phyloP scores from a whole-genome alignment of 2,113 vertebrate species.

The Syrmaticus mikado region DNA sequence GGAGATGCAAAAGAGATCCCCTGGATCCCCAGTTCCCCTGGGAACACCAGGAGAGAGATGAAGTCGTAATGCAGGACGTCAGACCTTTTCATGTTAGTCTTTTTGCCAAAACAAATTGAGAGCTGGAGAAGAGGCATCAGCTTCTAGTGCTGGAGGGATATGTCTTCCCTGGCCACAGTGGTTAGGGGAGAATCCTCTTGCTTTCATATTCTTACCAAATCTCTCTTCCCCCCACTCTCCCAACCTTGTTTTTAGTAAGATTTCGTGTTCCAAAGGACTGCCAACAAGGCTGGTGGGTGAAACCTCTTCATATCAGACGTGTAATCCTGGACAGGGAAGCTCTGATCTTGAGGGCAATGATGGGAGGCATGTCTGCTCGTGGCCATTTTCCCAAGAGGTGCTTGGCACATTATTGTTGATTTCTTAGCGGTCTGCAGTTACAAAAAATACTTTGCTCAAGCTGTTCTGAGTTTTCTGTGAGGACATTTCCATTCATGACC shows the following conservation, averaged over 20 bases:
- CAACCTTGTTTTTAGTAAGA: neutral
- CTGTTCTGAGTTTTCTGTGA: neutral
- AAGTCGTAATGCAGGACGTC: neutral
- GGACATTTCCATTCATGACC: neutral
- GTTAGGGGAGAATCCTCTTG: neutral
- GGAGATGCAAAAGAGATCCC: neutral
- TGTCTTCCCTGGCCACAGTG: neutral
- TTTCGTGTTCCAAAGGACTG: neutral
- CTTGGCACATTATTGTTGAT: neutral
- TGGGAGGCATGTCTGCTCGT: neutral
- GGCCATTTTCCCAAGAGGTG: neutral
- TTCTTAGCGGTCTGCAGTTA: neutral
- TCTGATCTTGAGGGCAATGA: neutral
- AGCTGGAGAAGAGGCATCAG: neutral
- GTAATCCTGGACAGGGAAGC: neutral
- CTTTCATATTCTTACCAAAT: neutral
- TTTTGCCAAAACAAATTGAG: neutral
- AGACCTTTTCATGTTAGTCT: neutral
- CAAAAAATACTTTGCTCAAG: neutral
- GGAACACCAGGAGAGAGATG: rapidly evolving
- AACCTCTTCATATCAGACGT: neutral
- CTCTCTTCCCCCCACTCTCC: neutral
- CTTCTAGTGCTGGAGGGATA: neutral
- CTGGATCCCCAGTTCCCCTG: neutral
- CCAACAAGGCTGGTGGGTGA: neutral